phyloP scores from a whole-genome alignment of 2,888 invertebrate genomes.

The Eristalinus sepulchralis region DNA sequence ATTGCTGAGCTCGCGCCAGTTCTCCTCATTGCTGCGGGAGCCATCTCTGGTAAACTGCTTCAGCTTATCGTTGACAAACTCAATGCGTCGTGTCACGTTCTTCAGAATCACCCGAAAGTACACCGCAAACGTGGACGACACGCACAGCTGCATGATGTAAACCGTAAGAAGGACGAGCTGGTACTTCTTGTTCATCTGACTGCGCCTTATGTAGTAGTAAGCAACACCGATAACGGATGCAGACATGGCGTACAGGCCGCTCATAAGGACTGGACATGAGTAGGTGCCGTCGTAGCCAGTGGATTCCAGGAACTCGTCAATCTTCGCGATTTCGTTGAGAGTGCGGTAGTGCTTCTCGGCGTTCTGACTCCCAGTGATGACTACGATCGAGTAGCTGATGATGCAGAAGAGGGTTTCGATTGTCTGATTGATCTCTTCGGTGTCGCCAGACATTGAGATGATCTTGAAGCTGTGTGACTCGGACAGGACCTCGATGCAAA shows the following conservation, averaged over 20 bases:
- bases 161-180: conserved; percentile 72
- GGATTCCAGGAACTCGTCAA: conserved; percentile 74
- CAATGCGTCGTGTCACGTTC: conserved; percentile 73
- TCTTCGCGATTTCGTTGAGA: conserved; percentile 73
- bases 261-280: conserved; percentile 69
- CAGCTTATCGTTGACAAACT: conserved; percentile 74
- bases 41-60: conserved; percentile 70
- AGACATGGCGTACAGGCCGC: conserved; percentile 53
- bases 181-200: conserved; percentile 61
- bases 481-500: conserved; percentile 73
- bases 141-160: conserved; percentile 74
- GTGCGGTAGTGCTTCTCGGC: conserved; percentile 73
- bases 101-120: conserved; percentile 74
- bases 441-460: conserved; percentile 73
- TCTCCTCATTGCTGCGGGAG: conserved; percentile 65
- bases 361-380: conserved; percentile 73
- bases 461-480: conserved; percentile 72
- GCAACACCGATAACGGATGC: conserved; percentile 73
- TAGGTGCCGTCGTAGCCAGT: conserved; percentile 72
- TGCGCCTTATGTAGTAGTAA: conserved; percentile 74
- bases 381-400: conserved; percentile 74
- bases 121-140: conserved; percentile 74
- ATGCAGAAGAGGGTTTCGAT: conserved; percentile 76
- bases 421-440: conserved; percentile 76
- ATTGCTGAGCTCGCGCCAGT: conserved; percentile 75